Evolutionary conservation across 2,113 vertebrate genomes (phyloP), one percentile per base, ranked within the genome.

Genomic region (Varanus salvator): DNA sequence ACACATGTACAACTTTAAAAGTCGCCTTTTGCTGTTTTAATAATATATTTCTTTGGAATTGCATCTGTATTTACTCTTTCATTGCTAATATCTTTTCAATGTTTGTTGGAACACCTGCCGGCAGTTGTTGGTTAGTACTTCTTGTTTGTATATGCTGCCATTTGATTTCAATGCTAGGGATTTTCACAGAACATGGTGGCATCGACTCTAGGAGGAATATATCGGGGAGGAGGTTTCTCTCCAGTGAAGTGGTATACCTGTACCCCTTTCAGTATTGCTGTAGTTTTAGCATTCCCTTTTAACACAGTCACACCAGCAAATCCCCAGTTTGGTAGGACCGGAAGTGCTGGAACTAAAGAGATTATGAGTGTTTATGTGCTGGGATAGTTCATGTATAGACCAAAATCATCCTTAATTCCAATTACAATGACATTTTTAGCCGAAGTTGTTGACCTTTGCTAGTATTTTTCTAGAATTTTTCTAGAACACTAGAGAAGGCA

Each of bases 71-170:
- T 5, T 57, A 23, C 29, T n/a, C 34, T 6, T 38, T 57, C 23
- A 31, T 64, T 48, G n/a, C 17, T 69, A 57, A 38, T 29, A 11
- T 27, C 17, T 25, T 50, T 66, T 25, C 84, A 31, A 14, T 77
- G n/a, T 84, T 77, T 44, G 2, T 14, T 77, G 57, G 11, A 15
- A 89, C 14, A 68, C 8, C 71, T 34, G 21, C 4, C 23, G 68
- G 21, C 84, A 21, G 21, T 66, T 15, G 19, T 25, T 64, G 66
- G n/a, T 5, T 48, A 8, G 6, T 1, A 0, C 0, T 8, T 7
- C 25, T 14, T 38, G 29, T 3, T 78, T 71, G 1, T 64, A 0
- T 69, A 1, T 21, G 57, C 29, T n/a, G 27, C 57, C 27, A 14
- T 64, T 64, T 71, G 11, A 34, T 8, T 71, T 0, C 7, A 14